These are phyloP conservation scores for Apotomis capreana DNA, from an alignment of 2,888 invertebrate genomes.

Conservation along the genomic window DNA sequence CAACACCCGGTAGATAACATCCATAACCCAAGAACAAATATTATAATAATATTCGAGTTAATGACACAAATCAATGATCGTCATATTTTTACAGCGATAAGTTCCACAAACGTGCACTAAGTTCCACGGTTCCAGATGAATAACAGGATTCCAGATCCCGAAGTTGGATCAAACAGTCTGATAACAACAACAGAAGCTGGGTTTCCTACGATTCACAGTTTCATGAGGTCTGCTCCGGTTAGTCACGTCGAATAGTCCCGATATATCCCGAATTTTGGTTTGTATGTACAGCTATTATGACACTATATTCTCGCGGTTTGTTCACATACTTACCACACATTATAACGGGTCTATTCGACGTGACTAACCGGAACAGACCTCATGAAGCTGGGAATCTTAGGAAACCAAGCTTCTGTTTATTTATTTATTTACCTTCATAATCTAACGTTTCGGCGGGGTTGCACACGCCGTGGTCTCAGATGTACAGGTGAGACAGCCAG, in stretches of 20 bases:
- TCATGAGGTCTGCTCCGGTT: neutral
- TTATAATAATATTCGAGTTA: too few relatives aligned
- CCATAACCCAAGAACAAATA: too few relatives aligned
- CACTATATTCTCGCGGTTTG: neutral
- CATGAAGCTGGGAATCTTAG: constrained; percentile 2
- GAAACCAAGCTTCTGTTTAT: constrained; percentile 8
- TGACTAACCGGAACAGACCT: neutral
- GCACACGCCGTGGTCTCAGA: too few relatives aligned
- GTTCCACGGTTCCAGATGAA: neutral
- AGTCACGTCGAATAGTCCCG: neutral
- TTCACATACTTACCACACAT: too few relatives aligned
- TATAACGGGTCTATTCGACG: neutral
- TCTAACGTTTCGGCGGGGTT: too few relatives aligned
- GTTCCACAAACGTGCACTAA: neutral
- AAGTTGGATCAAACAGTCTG: constrained; percentile 27
- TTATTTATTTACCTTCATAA: too few relatives aligned
- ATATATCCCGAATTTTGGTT: too few relatives aligned
- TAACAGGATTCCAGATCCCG: constrained; percentile 12
- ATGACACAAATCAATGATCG: too few relatives aligned
- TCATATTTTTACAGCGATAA: neutral
- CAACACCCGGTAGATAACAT: too few relatives aligned
- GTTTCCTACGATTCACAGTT: constrained; percentile 13
- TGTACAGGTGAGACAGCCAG: too few relatives aligned
- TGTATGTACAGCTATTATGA: neutral
- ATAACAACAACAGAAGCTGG: constrained; percentile 26